Evolutionary conservation across 2,888 invertebrate species (phyloP).

Genomic region (Neoascia interrupta): DNA sequence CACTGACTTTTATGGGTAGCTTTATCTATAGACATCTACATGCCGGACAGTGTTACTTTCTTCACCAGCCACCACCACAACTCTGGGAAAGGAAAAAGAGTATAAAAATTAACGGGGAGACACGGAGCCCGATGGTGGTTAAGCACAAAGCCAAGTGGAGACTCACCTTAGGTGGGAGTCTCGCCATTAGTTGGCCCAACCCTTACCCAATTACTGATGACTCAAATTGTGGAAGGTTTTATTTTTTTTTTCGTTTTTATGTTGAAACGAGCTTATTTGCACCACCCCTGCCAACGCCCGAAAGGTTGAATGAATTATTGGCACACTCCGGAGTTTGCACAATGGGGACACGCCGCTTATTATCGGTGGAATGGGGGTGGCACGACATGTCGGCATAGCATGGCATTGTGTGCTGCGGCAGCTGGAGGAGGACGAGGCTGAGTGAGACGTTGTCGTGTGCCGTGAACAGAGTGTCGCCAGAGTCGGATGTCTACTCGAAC

Average conservation of each 20-base stretch:
- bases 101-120: constrained; percentile 57
- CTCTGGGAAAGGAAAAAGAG: constrained; percentile 22
- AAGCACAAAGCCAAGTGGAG: constrained; percentile 66
- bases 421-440: constrained; percentile 2
- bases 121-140: constrained; percentile 45
- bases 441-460: constrained; percentile 68
- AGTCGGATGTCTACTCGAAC: constrained; percentile 54
- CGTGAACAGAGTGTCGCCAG: constrained; percentile 63
- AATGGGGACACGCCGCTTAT: constrained; percentile 65
- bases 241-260: constrained; percentile 24
- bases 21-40: constrained; percentile 66
- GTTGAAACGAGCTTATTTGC: constrained; percentile 60
- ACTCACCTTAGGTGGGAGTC: constrained; percentile 64
- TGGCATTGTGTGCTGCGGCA: constrained; percentile 29
- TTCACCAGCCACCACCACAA: constrained; percentile 34
- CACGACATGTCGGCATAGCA: constrained; percentile 58
- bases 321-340: constrained; percentile 67
- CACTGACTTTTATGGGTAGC: constrained; percentile 54
- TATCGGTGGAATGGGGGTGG: constrained; percentile 67
- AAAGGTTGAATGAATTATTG: constrained; percentile 67
- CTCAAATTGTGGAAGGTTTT: constrained; percentile 68
- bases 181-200: constrained; percentile 63
- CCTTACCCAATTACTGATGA: constrained; percentile 69
- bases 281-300: constrained; percentile 35
- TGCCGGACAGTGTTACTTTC: constrained; percentile 65